Conservation (phyloP, 2,888 invertebrate species). For the Orgyia antiqua region DNA sequence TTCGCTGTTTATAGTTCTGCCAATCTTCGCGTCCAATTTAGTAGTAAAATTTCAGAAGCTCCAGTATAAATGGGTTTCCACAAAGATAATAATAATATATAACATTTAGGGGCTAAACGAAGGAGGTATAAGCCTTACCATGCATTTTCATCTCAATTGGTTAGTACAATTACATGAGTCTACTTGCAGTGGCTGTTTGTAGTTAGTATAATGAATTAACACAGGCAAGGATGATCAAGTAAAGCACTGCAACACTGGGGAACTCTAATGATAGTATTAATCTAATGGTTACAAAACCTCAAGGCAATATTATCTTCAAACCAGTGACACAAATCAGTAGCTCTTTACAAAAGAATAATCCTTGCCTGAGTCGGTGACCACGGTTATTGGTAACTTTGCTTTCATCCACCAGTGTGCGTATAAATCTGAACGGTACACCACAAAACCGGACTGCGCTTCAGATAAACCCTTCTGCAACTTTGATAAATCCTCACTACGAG, state of each 20-base stretch:
- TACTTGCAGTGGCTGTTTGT: constrained; percentile 60
- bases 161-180: constrained; percentile 60
- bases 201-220: constrained; percentile 76
- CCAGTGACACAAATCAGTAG: constrained; percentile 76
- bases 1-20: background rate
- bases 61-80: constrained; percentile 39
- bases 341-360: constrained; percentile 76
- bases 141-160: constrained; percentile 52
- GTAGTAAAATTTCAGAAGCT: constrained; percentile 11
- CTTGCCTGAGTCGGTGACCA: constrained; percentile 80
- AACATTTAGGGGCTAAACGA: constrained; percentile 29
- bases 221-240: constrained; percentile 80
- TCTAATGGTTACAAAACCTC: constrained; percentile 74
- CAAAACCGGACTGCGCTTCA: constrained; percentile 61
- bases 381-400: constrained; percentile 85
- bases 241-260: constrained; percentile 78
- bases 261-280: constrained; percentile 69
- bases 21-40: background rate
- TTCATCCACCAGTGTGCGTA: constrained; percentile 97
- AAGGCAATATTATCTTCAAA: constrained; percentile 74
- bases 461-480: constrained; percentile 63
- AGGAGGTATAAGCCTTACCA: constrained; percentile 59
- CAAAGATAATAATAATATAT: constrained; percentile 6
- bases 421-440: constrained; percentile 88
- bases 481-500: constrained; percentile 68